Evolutionary conservation across 2,888 invertebrate genomes (phyloP).

Genomic region (Nymphalis urticae): DNA sequence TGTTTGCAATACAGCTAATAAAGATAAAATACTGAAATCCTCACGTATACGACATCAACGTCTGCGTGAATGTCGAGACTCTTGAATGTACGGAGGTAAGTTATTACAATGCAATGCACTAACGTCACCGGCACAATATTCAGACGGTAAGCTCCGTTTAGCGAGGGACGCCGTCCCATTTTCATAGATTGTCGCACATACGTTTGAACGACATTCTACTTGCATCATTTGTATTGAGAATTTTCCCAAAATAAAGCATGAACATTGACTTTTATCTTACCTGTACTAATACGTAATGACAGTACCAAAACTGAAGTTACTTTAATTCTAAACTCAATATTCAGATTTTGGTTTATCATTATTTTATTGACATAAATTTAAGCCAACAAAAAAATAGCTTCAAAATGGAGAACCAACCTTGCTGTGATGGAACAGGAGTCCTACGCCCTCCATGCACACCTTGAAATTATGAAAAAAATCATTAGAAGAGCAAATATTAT

Average conservation of each 20-base stretch:
- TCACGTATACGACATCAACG: constrained; percentile 27
- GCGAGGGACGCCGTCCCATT: constrained; percentile 52
- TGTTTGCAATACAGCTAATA: constrained; percentile 38
- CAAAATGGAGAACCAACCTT: constrained; percentile 87
- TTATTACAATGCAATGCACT: constrained; percentile 52
- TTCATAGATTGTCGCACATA: constrained; percentile 51
- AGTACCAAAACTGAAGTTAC: constrained; percentile 56
- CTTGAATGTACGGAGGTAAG: constrained; percentile 48
- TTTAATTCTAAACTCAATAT: constrained; percentile 11
- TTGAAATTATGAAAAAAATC: constrained; percentile 42
- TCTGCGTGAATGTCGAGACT: constrained; percentile 56
- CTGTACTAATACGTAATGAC: constrained; percentile 53
- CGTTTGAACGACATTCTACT: constrained; percentile 53
- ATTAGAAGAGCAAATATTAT: not conserved
- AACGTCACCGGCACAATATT: constrained; percentile 70
- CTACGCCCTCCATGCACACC: constrained; percentile 99
- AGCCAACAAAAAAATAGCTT: constrained; percentile 68
- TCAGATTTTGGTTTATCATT: constrained; percentile 63
- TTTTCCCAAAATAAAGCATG: constrained; percentile 66
- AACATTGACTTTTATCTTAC: constrained; percentile 74
- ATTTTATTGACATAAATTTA: constrained; percentile 57
- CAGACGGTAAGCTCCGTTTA: constrained; percentile 66
- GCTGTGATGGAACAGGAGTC: constrained; percentile 98
- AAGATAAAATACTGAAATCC: constrained; percentile 42
- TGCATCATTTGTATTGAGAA: constrained; percentile 53